phyloP scores from a whole-genome alignment of 2,888 invertebrate species.

The Lingula anatina region DNA sequence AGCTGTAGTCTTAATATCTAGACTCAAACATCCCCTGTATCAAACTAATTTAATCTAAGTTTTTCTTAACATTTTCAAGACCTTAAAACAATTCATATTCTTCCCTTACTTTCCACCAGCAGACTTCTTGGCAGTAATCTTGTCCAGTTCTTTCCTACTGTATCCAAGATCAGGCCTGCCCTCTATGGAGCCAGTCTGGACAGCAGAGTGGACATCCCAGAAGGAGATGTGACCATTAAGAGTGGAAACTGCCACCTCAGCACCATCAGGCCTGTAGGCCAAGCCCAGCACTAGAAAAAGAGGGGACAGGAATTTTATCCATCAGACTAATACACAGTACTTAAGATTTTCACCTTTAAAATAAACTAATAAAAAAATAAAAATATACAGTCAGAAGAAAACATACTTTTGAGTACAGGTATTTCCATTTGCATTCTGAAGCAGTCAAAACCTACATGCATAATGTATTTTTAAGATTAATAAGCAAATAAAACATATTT shows the following conservation, averaged over 20 bases:
- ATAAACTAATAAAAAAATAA: not conserved
- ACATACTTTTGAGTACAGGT: no score
- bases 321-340: no score
- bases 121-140: constrained; percentile 80
- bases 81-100: no score
- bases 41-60: no score
- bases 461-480: no score
- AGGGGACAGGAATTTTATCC: no score
- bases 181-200: constrained; percentile 72
- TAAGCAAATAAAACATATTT: no score
- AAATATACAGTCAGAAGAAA: not conserved
- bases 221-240: constrained; percentile 57
- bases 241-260: constrained; percentile 87
- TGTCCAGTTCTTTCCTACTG: constrained; percentile 75
- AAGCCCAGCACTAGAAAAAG: constrained; percentile 66
- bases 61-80: no score
- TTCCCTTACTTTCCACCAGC: constrained; percentile 81
- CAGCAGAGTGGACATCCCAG: constrained; percentile 34
- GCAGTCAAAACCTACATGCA: no score
- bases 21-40: no score
- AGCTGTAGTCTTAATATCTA: no score
- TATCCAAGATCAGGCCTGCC: constrained; percentile 85
- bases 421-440: no score
- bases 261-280: constrained; percentile 82
- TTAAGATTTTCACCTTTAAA: constrained; percentile 10